Conservation (phyloP, 2,888 invertebrate species). For the Oligia strigilis region DNA sequence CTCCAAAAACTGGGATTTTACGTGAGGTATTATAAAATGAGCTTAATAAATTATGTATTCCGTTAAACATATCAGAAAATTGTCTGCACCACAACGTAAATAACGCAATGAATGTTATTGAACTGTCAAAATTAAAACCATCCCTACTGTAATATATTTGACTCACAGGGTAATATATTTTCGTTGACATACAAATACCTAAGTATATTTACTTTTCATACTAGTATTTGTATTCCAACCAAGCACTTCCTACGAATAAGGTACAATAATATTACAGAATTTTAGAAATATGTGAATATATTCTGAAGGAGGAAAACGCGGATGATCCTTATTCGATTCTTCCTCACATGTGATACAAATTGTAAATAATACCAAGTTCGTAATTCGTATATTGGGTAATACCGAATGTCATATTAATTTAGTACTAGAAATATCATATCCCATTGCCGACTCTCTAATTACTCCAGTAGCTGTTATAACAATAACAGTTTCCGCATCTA, state of each 20-base stretch:
- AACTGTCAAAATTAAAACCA: neutral
- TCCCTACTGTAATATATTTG: neutral
- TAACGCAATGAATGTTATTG: neutral
- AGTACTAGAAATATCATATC: slow-evolving; percentile 13
- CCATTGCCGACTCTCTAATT: slow-evolving; percentile 11
- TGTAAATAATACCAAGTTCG: slow-evolving; percentile 43
- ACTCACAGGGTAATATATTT: slow-evolving; percentile 4
- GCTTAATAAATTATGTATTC: slow-evolving; percentile 13
- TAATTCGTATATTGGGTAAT: slow-evolving; percentile 18
- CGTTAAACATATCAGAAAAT: slow-evolving; percentile 15
- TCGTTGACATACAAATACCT: slow-evolving; percentile 15
- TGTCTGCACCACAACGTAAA: neutral
- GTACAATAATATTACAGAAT: slow-evolving; percentile 44
- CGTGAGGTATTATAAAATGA: slow-evolving; percentile 4
- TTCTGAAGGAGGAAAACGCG: slow-evolving; percentile 51
- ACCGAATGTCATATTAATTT: slow-evolving; percentile 25
- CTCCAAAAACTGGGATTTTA: slow-evolving; percentile 5
- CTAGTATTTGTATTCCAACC: slow-evolving; percentile 51
- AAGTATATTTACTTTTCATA: slow-evolving; percentile 21
- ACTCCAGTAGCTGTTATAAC: neutral
- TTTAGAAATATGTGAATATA: slow-evolving; percentile 53
- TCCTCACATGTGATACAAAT: slow-evolving; percentile 34
- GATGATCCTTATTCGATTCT: slow-evolving; percentile 48
- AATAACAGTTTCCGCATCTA: slow-evolving; percentile 12
- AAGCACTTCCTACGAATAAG: slow-evolving; percentile 31